Evolutionary conservation across 2,888 invertebrate genomes (phyloP).

Genomic region (Hydrotaea diabolus): DNA sequence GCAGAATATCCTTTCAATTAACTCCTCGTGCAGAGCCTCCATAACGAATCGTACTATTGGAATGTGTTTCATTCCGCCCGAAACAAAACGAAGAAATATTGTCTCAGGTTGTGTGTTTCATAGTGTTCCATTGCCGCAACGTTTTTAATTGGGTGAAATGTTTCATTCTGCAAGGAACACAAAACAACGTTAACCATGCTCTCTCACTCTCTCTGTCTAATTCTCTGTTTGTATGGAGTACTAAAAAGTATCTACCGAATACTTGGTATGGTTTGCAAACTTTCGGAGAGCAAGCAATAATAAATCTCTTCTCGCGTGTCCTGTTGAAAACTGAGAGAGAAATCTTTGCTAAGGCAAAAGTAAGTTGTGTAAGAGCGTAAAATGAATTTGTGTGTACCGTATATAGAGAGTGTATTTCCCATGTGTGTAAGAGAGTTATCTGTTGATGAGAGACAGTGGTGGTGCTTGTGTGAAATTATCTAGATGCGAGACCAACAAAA

Average conservation of each 20-base stretch:
- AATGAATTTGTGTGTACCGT: not conserved
- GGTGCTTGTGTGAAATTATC: not conserved
- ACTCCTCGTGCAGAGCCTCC: not conserved
- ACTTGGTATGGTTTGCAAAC: not conserved
- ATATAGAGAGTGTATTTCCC: constrained; percentile 4
- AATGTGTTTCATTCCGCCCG: not conserved
- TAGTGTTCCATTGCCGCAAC: not conserved
- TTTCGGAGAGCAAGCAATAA: not conserved
- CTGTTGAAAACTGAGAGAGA: not conserved
- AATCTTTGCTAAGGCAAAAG: constrained; percentile 1
- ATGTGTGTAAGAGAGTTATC: not conserved
- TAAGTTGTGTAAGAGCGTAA: not conserved
- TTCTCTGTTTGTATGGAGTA: not conserved
- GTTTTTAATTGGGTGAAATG: constrained; percentile 33
- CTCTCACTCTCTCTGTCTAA: not conserved
- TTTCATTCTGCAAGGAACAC: not conserved
- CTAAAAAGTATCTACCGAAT: not conserved
- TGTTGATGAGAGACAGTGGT: no score
- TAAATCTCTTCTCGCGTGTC: not conserved
- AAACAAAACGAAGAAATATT: not conserved
- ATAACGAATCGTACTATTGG: not conserved
- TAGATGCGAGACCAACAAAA: not conserved
- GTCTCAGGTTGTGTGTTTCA: not conserved
- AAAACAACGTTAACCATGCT: not conserved
- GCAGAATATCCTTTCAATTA: not conserved